phyloP scores from a whole-genome alignment of 1,140 invertebrate genomes.

The Chrysopa pallens region DNA sequence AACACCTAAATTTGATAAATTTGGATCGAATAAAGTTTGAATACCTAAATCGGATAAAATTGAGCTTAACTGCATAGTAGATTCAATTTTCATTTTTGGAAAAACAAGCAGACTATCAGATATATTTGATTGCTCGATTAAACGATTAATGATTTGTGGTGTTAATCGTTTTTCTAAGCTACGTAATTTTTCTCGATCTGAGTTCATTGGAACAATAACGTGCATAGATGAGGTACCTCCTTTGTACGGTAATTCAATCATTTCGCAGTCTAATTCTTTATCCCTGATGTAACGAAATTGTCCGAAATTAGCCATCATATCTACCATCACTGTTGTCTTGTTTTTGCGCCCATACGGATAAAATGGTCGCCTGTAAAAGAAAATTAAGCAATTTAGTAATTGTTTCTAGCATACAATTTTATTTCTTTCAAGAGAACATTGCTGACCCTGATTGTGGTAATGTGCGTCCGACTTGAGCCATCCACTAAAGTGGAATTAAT shows the following conservation, averaged over 20 bases:
- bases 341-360: slow-evolving; percentile 25
- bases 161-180: slow-evolving; percentile 30
- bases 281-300: slow-evolving; percentile 36
- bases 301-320: slow-evolving; percentile 45
- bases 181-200: slow-evolving; percentile 23
- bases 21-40: slow-evolving; percentile 35
- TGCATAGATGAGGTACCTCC: slow-evolving; percentile 45
- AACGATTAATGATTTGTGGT: slow-evolving; percentile 25
- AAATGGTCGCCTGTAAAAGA: slow-evolving; percentile 25
- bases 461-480: too few species aligned
- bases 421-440: too few species aligned
- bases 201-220: slow-evolving; percentile 40
- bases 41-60: slow-evolving; percentile 34
- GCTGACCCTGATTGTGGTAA: too few species aligned
- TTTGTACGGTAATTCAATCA: slow-evolving; percentile 54
- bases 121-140: slow-evolving; percentile 28
- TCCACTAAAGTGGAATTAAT: too few species aligned
- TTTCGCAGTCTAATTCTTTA: slow-evolving; percentile 30
- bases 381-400: too few species aligned
- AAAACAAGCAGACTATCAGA: slow-evolving; percentile 34
- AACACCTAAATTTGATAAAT: slow-evolving; percentile 34
- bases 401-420: too few species aligned
- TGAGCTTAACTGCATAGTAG: slow-evolving; percentile 28
- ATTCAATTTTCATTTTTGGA: slow-evolving; percentile 48
- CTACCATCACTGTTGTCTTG: slow-evolving; percentile 25